Evolutionary conservation across 2,888 invertebrate species (phyloP).

Genomic region (Leptinotarsa juncta): DNA sequence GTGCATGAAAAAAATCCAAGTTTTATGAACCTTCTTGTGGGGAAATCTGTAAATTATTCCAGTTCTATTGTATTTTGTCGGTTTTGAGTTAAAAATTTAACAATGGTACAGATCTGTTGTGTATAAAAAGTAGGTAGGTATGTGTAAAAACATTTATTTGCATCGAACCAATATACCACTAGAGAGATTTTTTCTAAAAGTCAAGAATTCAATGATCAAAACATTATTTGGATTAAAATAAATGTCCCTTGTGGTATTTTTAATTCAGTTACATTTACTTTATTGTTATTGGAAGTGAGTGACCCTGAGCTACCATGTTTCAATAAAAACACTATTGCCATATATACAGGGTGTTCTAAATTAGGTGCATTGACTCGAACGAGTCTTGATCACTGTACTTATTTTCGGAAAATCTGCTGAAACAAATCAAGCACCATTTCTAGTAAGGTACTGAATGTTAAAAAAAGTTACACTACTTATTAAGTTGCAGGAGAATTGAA

Average conservation of each 20-base stretch:
- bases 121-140: constrained; percentile 32
- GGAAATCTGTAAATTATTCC: constrained; percentile 60
- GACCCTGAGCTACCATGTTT: constrained; percentile 66
- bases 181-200: not conserved
- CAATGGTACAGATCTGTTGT: constrained; percentile 24
- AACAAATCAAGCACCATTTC: constrained; percentile 32
- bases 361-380: not conserved
- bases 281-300: constrained; percentile 67
- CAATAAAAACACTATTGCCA: constrained; percentile 26
- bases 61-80: constrained; percentile 45
- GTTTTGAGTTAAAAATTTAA: constrained; percentile 28
- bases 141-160: constrained; percentile 29
- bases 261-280: constrained; percentile 44
- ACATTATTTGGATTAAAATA: not conserved
- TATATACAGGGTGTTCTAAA: constrained; percentile 32
- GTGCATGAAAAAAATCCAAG: not conserved
- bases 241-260: not conserved
- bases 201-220: not conserved
- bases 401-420: constrained; percentile 34
- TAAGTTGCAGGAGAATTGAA: not conserved
- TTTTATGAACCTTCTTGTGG: not conserved
- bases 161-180: constrained; percentile 26
- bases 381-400: constrained; percentile 18
- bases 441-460: constrained; percentile 16
- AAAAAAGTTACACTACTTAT: not conserved